Evolutionary conservation across 64 coral and sea anemone genomes (phyloP).

Genomic region (Pocillopora verrucosa): DNA sequence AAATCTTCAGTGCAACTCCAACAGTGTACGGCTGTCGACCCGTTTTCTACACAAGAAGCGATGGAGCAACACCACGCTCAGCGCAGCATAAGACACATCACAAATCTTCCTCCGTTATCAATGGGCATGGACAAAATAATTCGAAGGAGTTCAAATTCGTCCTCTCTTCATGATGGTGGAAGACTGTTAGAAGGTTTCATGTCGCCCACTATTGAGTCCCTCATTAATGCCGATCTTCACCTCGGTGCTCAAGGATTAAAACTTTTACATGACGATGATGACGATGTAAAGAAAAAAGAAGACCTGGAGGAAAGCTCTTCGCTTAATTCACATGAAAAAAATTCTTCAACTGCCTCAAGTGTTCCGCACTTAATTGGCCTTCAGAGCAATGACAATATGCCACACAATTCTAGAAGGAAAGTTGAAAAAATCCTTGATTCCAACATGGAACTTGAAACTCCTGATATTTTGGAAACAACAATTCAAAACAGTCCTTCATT

Average conservation of each 20-base stretch:
- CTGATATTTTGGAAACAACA: neutral
- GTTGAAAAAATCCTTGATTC: neutral
- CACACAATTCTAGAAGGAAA: neutral
- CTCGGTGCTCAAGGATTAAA: neutral
- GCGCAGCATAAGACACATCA: neutral
- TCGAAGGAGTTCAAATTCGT: neutral
- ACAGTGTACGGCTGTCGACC: neutral
- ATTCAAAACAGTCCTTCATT: no score
- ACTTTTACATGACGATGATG: neutral
- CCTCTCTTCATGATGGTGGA: neutral
- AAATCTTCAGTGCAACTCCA: neutral
- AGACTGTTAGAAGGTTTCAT: neutral
- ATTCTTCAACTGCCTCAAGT: neutral
- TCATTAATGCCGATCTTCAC: conserved; percentile 15
- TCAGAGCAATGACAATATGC: neutral
- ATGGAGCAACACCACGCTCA: neutral
- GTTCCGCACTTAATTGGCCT: neutral
- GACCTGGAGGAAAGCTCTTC: neutral
- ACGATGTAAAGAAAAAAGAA: neutral
- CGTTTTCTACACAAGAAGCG: no score
- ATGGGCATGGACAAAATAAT: neutral
- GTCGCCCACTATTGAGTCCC: neutral
- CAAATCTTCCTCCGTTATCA: neutral
- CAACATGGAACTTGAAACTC: neutral
- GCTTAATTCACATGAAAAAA: neutral